Evolutionary conservation across 2,888 invertebrate genomes (phyloP).

Genomic region (Caradrina kadenii): DNA sequence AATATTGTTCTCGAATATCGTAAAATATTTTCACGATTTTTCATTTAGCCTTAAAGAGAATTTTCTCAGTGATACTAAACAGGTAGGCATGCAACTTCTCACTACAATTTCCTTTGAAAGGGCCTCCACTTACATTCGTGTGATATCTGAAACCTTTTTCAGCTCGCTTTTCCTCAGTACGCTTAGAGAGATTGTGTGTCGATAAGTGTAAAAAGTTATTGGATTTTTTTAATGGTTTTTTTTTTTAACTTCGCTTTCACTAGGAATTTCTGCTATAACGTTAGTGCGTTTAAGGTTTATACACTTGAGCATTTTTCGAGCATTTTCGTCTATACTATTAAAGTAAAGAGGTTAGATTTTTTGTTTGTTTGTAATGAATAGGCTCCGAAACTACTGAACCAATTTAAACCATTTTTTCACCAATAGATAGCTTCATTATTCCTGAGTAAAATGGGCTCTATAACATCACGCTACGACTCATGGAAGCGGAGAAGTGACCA

Average conservation of each 20-base stretch:
- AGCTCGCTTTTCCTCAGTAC: slow-evolving; percentile 48
- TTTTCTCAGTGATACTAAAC: slow-evolving; percentile 29
- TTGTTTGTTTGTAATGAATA: too few relatives aligned
- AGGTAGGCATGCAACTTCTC: slow-evolving; percentile 53
- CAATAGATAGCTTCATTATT: too few relatives aligned
- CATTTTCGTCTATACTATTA: too few relatives aligned
- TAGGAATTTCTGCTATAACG: not conserved
- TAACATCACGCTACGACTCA: too few relatives aligned
- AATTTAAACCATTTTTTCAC: too few relatives aligned
- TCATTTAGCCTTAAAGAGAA: slow-evolving; percentile 35
- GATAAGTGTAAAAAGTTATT: slow-evolving; percentile 16
- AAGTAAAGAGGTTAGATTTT: too few relatives aligned
- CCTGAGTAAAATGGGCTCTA: too few relatives aligned
- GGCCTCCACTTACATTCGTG: slow-evolving; percentile 45
- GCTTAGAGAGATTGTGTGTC: slow-evolving; percentile 20
- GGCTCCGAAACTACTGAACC: too few relatives aligned
- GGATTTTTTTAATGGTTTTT: not conserved
- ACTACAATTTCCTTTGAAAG: slow-evolving; percentile 50
- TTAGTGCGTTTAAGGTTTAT: not conserved
- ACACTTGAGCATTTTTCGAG: too few relatives aligned
- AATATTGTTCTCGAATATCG: slow-evolving; percentile 22
- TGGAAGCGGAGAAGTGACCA: too few relatives aligned
- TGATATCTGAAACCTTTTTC: slow-evolving; percentile 62
- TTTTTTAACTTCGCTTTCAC: not conserved
- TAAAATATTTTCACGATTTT: slow-evolving; percentile 38